A percentile compares a stretch with the other conserved stretches of the same genome.
Evolutionary conservation across 2,113 vertebrate species (phyloP).

Genomic region (Bos javanicus): DNA sequence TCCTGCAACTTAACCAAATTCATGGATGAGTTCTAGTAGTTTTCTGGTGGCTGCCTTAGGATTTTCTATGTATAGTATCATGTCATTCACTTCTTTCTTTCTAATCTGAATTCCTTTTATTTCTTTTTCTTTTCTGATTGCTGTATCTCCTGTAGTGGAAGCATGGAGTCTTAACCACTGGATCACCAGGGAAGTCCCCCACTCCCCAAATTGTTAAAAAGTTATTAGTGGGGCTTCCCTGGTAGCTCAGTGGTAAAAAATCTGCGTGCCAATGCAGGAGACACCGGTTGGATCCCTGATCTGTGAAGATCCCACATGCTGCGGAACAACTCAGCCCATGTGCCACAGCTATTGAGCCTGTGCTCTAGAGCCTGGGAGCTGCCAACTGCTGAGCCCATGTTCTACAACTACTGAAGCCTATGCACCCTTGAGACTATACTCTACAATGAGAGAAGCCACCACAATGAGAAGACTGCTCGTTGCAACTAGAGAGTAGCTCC

Average conservation of each 20-base stretch:
- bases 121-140: background rate
- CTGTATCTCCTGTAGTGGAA: background rate
- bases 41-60: background rate
- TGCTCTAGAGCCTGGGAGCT: background rate
- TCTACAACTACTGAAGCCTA: background rate
- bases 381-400: background rate
- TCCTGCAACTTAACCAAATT: background rate
- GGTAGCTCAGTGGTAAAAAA: background rate
- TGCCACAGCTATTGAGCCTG: background rate
- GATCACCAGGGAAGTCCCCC: background rate
- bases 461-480: background rate
- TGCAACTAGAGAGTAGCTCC: background rate
- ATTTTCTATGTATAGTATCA: background rate
- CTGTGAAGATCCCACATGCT: background rate
- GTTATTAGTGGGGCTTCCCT: background rate
- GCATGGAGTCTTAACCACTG: background rate
- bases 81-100: background rate
- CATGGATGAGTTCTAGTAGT: background rate
- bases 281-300: background rate
- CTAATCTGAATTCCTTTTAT: background rate
- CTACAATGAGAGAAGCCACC: background rate
- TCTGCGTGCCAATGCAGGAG: background rate
- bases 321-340: fast-evolving
- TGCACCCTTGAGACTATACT: background rate
- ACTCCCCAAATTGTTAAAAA: background rate